Evolutionary conservation across 1,140 invertebrate species (phyloP), one percentile per base, ranked within the genome.

Genomic region (Aplysia californica): DNA sequence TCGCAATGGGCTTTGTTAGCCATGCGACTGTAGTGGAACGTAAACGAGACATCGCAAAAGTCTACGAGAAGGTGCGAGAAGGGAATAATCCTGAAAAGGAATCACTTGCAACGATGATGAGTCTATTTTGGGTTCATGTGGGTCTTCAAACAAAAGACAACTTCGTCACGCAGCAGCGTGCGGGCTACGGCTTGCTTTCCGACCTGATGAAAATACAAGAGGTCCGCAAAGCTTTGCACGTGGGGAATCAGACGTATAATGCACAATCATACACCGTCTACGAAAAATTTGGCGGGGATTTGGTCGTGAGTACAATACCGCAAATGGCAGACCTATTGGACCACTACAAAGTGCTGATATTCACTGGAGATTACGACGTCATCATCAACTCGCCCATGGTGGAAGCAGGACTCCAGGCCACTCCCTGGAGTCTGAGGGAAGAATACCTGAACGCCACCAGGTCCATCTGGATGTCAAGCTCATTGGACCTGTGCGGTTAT

Each of bases 311-410:
- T 31, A 65, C 72, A 15, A 75, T 65, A 41, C 20, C 21, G 3
- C n/a, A 66, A 23, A 41, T 75, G 26, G 72, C 72, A 1, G 23
- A 36, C 23, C 31, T 75, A 26, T 44, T 75, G 59, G 39, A 75
- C 61, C 35, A 66, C 31, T 44, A 59, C 41, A 75, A 66, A 44
- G 72, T 75, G n/a, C 26, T 75, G 38, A 66, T 75, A 21, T 75
- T 65, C 61, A 75, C 2, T 23, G 44, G 69, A 6, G 69, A 72
- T 23, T 59, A 58, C 20, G 69, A 72, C 29, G 50, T n/a, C 2
- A 35, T 72, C 21, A 29, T 59, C n/a, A 58, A 29, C n/a, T 33
- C 69, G 21, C 33, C 5, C 15, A 38, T 29, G 50, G 50, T 38
- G 6, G 69, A 72, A 33, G 69, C 31, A 5, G 69, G 50, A 1